Evolutionary conservation across 2,113 vertebrate genomes (phyloP).

Genomic region (Prionailurus viverrinus): DNA sequence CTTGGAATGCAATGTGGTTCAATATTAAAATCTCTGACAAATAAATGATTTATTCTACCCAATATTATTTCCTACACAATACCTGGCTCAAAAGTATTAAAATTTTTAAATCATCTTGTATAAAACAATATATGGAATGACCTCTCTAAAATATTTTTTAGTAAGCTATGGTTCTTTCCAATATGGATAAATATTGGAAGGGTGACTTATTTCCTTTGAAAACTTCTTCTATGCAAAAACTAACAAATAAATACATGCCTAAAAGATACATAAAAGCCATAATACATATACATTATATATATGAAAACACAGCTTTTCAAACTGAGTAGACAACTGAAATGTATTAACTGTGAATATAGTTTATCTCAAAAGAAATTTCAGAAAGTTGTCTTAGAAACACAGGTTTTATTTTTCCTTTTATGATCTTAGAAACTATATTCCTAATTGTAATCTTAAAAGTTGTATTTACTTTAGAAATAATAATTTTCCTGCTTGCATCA

Average conservation of each 20-base stretch:
- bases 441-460: slow-evolving; percentile 5
- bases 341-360: not conserved
- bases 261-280: not conserved
- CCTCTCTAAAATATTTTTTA: not conserved
- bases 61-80: not conserved
- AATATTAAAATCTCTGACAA: not conserved
- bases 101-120: not conserved
- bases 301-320: not conserved
- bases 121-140: not conserved
- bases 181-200: not conserved
- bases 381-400: not conserved
- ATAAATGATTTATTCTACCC: not conserved
- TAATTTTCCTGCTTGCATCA: not conserved
- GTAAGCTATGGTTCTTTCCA: not conserved
- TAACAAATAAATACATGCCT: not conserved
- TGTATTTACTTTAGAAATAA: not conserved
- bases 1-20: not conserved
- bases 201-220: not conserved
- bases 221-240: not conserved
- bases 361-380: slow-evolving; percentile 6
- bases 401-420: not conserved
- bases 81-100: not conserved
- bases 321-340: not conserved
- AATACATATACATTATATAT: not conserved
- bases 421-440: not conserved